These are phyloP conservation scores for Zeugodacus cucurbitae DNA, from an alignment of 1,140 invertebrate species.

Conservation along the genomic window DNA sequence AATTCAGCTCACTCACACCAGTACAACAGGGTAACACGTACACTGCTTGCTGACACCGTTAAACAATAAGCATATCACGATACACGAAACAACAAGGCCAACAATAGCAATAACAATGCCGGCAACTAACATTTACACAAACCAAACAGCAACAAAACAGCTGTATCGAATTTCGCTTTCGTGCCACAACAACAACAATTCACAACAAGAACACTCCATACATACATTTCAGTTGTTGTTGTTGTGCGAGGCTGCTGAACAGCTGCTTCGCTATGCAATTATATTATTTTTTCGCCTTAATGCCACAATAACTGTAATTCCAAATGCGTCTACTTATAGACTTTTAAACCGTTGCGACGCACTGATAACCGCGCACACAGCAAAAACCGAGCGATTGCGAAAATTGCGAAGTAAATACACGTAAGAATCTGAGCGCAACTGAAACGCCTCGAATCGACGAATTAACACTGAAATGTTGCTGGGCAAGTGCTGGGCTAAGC, in stretches of 20 bases:
- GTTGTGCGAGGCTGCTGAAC: neutral
- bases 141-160: neutral
- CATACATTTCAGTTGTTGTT: neutral
- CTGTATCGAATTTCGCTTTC: slow-evolving; percentile 1
- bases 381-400: neutral
- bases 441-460: slow-evolving; percentile 43
- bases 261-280: neutral
- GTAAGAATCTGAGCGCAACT: slow-evolving; percentile 34
- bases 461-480: slow-evolving; percentile 45
- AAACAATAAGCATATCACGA: neutral
- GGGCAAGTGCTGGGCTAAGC: slow-evolving; percentile 41
- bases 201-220: neutral
- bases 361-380: neutral
- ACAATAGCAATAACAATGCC: neutral
- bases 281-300: neutral
- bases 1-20: neutral
- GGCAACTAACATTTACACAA: neutral
- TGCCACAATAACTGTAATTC: neutral
- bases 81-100: neutral
- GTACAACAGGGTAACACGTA: neutral
- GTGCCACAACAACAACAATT: neutral
- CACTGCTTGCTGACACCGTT: neutral
- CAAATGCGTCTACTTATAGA: neutral
- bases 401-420: neutral
- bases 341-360: neutral